phyloP scores from a whole-genome alignment of 2,797 vertebrate species.

The Micropoecilia bifurca region DNA sequence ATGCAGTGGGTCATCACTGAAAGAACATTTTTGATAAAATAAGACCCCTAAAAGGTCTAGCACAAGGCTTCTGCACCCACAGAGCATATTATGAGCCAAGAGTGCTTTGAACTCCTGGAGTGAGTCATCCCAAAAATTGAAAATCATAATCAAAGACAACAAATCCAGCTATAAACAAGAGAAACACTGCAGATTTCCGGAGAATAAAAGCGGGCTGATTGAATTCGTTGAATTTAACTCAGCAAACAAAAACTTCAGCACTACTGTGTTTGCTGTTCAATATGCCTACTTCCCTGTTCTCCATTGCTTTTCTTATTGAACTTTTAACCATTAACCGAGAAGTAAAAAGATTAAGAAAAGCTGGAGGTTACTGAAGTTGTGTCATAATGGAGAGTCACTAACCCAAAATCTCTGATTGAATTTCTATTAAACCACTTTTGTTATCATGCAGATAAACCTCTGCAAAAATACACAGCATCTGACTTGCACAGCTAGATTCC shows the following conservation, averaged over 20 bases:
- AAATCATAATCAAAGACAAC: background rate
- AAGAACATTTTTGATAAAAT: slow-evolving; percentile 11
- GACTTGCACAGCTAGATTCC: background rate
- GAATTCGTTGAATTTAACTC: background rate
- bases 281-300: background rate
- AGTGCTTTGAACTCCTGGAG: background rate
- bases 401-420: background rate
- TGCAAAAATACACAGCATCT: background rate
- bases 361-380: background rate
- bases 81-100: background rate
- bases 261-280: background rate
- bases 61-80: background rate
- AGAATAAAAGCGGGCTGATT: background rate
- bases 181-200: background rate
- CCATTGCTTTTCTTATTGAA: background rate
- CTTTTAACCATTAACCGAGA: background rate
- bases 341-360: background rate
- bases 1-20: background rate
- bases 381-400: background rate
- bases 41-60: background rate
- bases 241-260: background rate
- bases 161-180: background rate
- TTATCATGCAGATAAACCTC: background rate
- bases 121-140: slow-evolving; percentile 1
- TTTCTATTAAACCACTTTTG: background rate